A percentile compares a stretch with the other conserved stretches of the same genome.
These are phyloP conservation scores for Axea sp. DNA, from an alignment of 2,888 invertebrate genomes.

Conservation along the genomic window DNA sequence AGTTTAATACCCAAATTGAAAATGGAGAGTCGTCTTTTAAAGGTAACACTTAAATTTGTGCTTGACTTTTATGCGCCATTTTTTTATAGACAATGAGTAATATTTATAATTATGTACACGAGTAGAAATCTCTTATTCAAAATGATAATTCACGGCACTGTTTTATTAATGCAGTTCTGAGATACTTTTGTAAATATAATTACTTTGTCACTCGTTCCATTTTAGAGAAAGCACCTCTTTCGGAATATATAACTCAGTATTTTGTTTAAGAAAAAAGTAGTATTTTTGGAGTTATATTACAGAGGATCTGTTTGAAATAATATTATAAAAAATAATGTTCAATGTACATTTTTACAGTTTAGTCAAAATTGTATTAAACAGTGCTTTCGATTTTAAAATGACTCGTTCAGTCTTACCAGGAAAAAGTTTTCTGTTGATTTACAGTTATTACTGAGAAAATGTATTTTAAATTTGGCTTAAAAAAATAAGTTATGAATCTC, in stretches of 20 bases:
- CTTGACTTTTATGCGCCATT: slow-evolving; percentile 17
- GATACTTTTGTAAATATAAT: too few species aligned
- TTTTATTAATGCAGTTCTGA: slow-evolving; percentile 6
- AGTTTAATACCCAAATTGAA: not conserved
- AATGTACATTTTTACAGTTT: slow-evolving; percentile 47
- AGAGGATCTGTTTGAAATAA: slow-evolving; percentile 12
- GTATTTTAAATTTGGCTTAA: slow-evolving; percentile 4
- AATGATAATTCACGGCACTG: not conserved
- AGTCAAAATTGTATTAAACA: too few species aligned
- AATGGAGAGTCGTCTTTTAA: slow-evolving; percentile 52
- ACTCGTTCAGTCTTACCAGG: slow-evolving; percentile 3
- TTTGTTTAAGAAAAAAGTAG: not conserved
- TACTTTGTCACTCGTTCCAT: too few species aligned
- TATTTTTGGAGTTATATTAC: slow-evolving; percentile 36
- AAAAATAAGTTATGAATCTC: slow-evolving; percentile 4
- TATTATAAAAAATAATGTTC: not conserved
- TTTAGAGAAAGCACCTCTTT: not conserved
- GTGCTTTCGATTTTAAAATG: too few species aligned
- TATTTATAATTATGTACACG: slow-evolving; percentile 65
- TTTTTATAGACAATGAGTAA: slow-evolving; percentile 53
- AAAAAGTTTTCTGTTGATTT: slow-evolving; percentile 3
- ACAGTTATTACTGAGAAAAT: slow-evolving; percentile 12
- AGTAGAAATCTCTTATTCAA: slow-evolving; percentile 15
- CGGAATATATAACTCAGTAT: not conserved
- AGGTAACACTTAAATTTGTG: slow-evolving; percentile 3